A percentile compares a stretch with the other conserved stretches of the same genome.
These are phyloP conservation scores for Scaptomyza graminum DNA, from an alignment of 1,140 invertebrate species.

Conservation along the genomic window DNA sequence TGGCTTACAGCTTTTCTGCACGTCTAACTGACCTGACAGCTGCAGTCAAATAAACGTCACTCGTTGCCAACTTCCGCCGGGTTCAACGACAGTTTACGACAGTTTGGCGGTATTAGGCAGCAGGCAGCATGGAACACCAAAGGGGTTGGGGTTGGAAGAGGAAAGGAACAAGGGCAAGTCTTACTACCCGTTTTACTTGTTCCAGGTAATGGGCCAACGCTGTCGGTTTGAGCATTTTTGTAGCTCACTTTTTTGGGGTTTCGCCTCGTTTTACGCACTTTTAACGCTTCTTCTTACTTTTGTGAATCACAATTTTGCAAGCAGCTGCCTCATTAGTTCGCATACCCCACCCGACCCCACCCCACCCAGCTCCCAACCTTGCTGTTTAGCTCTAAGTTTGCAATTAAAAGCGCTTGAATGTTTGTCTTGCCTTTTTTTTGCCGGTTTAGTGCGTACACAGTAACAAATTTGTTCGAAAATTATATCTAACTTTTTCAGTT, in stretches of 20 bases:
- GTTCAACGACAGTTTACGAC: constrained; percentile 55
- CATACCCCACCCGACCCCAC: background rate
- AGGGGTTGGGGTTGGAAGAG: no score
- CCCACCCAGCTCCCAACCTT: background rate
- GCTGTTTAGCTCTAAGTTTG: constrained; percentile 6
- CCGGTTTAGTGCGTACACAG: background rate
- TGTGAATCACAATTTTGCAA: constrained; percentile 29
- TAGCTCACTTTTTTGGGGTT: constrained; percentile 16
- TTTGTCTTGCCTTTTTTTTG: background rate
- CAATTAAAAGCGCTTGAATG: constrained; percentile 39
- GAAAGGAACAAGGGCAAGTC: background rate
- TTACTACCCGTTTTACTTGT: background rate
- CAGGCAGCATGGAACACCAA: background rate
- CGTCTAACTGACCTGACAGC: constrained; percentile 62
- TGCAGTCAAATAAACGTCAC: constrained; percentile 78
- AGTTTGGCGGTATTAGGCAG: constrained; percentile 10
- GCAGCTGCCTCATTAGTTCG: constrained; percentile 63
- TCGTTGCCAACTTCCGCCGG: constrained; percentile 50
- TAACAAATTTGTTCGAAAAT: no score
- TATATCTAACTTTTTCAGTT: no score
- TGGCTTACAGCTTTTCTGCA: constrained; percentile 48
- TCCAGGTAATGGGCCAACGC: constrained; percentile 10
- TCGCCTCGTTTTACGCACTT: constrained; percentile 59
- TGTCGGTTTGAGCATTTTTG: constrained; percentile 32
- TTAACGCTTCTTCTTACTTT: constrained; percentile 23